Evolutionary conservation across 2,797 vertebrate genomes (phyloP).

Genomic region (Cirrhinus molitorella): DNA sequence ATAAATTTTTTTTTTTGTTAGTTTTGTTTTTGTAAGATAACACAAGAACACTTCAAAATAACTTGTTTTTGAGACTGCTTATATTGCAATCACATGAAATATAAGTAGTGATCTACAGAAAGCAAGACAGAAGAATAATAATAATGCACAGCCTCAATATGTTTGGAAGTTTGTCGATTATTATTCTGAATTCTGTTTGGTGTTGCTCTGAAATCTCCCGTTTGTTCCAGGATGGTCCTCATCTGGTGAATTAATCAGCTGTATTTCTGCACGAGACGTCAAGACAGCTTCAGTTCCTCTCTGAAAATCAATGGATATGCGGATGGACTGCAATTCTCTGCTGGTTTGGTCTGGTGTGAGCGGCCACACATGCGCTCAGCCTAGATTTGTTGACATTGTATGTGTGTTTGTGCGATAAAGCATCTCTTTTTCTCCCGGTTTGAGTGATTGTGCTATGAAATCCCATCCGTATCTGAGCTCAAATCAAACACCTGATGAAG

Average conservation of each 20-base stretch:
- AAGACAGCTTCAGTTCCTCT: background rate
- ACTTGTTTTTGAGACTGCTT: background rate
- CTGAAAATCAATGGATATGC: background rate
- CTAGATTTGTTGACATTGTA: background rate
- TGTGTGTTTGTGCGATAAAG: background rate
- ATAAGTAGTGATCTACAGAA: background rate
- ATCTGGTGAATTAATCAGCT: background rate
- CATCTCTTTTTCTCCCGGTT: constrained; percentile 13
- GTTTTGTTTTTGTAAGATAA: no score
- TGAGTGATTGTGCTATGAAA: constrained; percentile 41
- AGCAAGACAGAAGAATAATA: no score
- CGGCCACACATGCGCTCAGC: background rate
- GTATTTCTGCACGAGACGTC: background rate
- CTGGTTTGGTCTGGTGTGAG: background rate
- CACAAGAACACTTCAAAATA: no score
- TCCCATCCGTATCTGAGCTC: constrained; percentile 37
- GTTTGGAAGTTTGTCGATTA: background rate
- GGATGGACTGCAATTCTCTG: background rate
- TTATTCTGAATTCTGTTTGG: background rate
- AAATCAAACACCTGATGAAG: constrained; percentile 31
- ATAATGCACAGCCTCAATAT: background rate
- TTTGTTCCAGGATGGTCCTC: background rate
- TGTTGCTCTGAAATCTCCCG: background rate
- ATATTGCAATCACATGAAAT: background rate
- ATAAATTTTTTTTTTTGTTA: no score